Percentiles rank a stretch among this genome's conserved stretches.
Conservation (phyloP, 2,797 vertebrate genomes). For the Artibeus jamaicensis region DNA sequence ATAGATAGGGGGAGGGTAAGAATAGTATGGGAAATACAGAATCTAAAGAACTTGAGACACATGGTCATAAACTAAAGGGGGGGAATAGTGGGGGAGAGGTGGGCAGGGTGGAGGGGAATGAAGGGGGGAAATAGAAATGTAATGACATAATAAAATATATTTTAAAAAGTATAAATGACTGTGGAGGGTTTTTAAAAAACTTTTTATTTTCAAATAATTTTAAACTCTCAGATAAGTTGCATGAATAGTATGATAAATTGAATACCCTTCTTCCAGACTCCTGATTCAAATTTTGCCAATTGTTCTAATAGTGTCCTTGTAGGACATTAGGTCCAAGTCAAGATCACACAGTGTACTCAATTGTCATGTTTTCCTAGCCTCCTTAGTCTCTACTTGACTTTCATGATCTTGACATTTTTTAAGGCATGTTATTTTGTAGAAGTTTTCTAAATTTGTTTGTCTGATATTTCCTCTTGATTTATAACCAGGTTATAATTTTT, state of each 20-base stretch:
- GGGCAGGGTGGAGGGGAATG: no score
- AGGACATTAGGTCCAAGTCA: neutral
- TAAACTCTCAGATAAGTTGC: neutral
- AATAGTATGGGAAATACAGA: no score
- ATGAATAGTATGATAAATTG: neutral
- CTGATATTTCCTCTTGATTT: neutral
- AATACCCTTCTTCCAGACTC: neutral
- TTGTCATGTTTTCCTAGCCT: neutral
- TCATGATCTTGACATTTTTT: neutral
- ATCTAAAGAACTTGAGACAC: no score
- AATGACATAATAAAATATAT: no score
- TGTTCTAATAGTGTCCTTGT: neutral
- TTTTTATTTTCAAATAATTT: slow-evolving; percentile 38
- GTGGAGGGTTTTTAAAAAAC: neutral
- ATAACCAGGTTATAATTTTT: neutral
- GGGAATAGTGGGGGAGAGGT: no score
- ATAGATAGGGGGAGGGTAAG: no score
- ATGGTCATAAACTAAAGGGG: no score
- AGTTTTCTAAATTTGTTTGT: neutral
- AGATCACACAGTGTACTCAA: neutral
- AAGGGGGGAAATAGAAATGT: no score
- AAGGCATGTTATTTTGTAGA: neutral
- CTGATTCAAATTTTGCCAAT: neutral
- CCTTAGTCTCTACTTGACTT: neutral
- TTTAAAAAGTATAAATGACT: neutral